Evolutionary conservation across 2,888 invertebrate genomes (phyloP).

Genomic region (Arctia plantaginis): DNA sequence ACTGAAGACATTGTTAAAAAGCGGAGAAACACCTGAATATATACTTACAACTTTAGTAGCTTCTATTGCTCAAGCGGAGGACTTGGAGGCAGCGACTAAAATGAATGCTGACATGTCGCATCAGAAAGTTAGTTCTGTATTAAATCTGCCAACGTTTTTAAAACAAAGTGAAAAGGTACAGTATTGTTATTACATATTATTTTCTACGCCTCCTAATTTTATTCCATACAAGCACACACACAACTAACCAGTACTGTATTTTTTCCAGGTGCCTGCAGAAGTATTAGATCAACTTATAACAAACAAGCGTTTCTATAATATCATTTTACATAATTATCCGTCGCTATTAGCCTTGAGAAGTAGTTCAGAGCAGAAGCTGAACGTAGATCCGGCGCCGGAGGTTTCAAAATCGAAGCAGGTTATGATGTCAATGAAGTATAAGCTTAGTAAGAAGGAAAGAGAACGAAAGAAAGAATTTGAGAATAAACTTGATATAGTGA

Average conservation of each 20-base stretch:
- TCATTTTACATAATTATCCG: conserved; percentile 91
- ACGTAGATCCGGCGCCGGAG: conserved; percentile 64
- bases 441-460: conserved; percentile 70
- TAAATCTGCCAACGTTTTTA: conserved; percentile 93
- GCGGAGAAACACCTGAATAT: conserved; percentile 89
- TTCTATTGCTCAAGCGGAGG: conserved; percentile 84
- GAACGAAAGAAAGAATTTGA: conserved; percentile 74
- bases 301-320: conserved; percentile 89
- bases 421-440: conserved; percentile 88
- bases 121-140: conserved; percentile 88
- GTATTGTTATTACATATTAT: background rate
- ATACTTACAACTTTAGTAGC: conserved; percentile 88
- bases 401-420: conserved; percentile 82
- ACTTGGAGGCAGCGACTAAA: conserved; percentile 78
- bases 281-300: conserved; percentile 88
- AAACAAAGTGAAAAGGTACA: conserved; percentile 90
- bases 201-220: background rate
- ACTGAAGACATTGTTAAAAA: conserved; percentile 89
- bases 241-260: background rate
- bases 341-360: conserved; percentile 88
- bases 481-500: conserved; percentile 74
- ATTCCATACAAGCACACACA: background rate
- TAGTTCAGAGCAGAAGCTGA: conserved; percentile 88
- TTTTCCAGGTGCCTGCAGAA: conserved; percentile 89
- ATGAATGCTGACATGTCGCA: conserved; percentile 79